phyloP scores from a whole-genome alignment of 2,797 vertebrate species.

The Sebastes diaconus region DNA sequence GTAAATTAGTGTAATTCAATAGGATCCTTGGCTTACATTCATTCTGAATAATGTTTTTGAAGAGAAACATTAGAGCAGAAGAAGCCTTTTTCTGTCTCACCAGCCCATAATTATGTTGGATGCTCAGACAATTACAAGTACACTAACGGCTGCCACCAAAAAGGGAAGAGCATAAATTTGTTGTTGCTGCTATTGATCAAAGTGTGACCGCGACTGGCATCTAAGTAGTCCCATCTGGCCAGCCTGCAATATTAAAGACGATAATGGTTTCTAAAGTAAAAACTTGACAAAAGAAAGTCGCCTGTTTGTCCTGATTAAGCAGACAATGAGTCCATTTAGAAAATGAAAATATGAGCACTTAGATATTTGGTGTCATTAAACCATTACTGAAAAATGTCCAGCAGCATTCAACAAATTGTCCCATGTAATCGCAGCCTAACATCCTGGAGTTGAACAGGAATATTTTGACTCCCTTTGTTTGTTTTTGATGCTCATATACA shows the following conservation, averaged over 20 bases:
- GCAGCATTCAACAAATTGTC: not conserved
- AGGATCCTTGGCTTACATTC: not conserved
- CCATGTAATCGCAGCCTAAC: not conserved
- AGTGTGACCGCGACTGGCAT: not conserved
- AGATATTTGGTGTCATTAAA: not conserved
- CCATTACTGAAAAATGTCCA: not conserved
- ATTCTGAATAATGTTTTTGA: not conserved
- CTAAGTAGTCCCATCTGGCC: not conserved
- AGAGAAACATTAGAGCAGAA: not conserved
- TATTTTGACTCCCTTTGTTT: not conserved
- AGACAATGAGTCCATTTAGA: not conserved
- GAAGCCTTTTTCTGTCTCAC: not conserved
- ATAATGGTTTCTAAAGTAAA: conserved; percentile 1
- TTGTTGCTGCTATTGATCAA: not conserved
- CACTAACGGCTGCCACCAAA: not conserved
- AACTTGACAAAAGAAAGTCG: not conserved
- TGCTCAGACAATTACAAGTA: not conserved
- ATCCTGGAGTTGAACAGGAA: not conserved
- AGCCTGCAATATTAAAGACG: not conserved
- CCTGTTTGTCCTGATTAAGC: not conserved
- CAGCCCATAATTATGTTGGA: not conserved
- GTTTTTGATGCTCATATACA: not conserved
- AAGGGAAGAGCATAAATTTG: not conserved
- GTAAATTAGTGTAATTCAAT: not conserved
- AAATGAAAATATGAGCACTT: not conserved